phyloP scores from a whole-genome alignment of 2,113 vertebrate species.

The Perca schrenkii region DNA sequence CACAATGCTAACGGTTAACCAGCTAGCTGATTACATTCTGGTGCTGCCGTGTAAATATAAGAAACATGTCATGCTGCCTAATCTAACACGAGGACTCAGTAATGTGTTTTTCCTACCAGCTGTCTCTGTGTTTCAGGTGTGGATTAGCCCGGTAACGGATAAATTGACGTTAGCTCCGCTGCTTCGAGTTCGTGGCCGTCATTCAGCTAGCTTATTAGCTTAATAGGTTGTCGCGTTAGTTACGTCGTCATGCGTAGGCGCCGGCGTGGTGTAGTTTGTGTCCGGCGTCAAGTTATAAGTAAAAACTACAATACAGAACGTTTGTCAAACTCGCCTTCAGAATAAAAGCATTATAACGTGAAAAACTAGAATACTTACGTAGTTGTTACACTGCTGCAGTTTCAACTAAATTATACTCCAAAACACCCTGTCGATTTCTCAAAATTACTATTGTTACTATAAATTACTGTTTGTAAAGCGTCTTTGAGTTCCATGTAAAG shows the following conservation, averaged over 20 bases:
- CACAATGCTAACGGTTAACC: constrained; percentile 40
- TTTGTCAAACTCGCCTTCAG: background rate
- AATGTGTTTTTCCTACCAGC: constrained; percentile 36
- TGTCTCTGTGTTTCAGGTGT: constrained; percentile 17
- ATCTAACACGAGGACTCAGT: background rate
- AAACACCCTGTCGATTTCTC: too few relatives aligned
- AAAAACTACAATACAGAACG: background rate
- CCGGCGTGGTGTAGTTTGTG: background rate
- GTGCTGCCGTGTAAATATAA: fast-evolving
- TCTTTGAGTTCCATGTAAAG: too few relatives aligned
- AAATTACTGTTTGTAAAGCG: too few relatives aligned
- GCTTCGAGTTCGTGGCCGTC: constrained; percentile 19
- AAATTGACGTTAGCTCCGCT: constrained; percentile 4
- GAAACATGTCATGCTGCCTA: fast-evolving
- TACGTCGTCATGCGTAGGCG: constrained; percentile 32
- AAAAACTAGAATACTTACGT: too few relatives aligned
- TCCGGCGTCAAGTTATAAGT: background rate
- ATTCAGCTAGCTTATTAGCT: constrained; percentile 15
- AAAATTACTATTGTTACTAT: too few relatives aligned
- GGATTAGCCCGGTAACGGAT: background rate
- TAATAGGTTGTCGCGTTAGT: constrained; percentile 34
- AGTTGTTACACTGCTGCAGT: too few relatives aligned
- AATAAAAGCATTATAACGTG: background rate
- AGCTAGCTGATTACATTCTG: background rate
- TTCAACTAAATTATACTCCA: too few relatives aligned